Evolutionary conservation across 2,888 invertebrate genomes (phyloP).

Genomic region (Smittia aterrima): DNA sequence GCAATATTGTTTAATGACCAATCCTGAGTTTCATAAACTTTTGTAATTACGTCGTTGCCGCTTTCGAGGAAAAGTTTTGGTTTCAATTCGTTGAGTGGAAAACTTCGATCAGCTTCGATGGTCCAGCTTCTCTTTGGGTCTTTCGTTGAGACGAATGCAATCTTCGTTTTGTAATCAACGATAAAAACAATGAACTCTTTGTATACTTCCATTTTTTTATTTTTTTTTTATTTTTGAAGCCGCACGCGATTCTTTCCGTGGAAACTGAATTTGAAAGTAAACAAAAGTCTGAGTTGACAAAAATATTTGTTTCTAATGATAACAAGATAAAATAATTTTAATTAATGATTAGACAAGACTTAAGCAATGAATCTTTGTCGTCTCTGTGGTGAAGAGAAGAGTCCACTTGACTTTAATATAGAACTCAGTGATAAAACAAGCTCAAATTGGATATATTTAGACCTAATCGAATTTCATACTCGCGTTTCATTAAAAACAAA

Average conservation of each 20-base stretch:
- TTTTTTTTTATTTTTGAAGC: background rate
- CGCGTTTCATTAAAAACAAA: background rate
- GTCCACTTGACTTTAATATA: background rate
- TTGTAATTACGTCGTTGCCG: background rate
- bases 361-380: background rate
- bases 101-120: conserved; percentile 19
- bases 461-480: background rate
- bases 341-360: background rate
- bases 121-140: background rate
- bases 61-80: conserved; percentile 24
- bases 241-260: too few relatives aligned
- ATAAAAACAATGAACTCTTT: background rate
- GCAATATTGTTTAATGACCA: background rate
- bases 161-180: background rate
- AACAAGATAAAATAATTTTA: background rate
- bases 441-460: background rate
- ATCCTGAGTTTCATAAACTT: background rate
- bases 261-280: background rate
- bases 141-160: background rate
- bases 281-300: background rate
- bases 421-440: background rate
- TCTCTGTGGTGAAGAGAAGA: background rate
- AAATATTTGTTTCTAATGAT: background rate
- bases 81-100: background rate
- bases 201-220: conserved; percentile 20